Evolutionary conservation across 1,140 invertebrate species (phyloP).

Genomic region (Oreohelix idahoensis): DNA sequence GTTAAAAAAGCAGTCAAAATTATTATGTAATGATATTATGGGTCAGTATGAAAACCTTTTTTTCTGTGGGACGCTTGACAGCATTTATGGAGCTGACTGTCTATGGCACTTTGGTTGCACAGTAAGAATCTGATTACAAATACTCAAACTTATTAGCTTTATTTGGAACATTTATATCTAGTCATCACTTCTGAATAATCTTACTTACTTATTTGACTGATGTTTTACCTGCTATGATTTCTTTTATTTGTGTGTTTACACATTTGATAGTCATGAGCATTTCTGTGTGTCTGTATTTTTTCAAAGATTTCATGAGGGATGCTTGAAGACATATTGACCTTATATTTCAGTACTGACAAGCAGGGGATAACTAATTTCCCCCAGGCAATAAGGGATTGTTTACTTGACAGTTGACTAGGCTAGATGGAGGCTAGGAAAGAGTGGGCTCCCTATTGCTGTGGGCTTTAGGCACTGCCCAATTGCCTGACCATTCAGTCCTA

Average conservation of each 20-base stretch:
- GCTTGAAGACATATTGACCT: no score
- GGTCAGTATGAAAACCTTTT: background rate
- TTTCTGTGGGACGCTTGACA: conserved; percentile 5
- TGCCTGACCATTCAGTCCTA: no score
- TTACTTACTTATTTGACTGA: conserved; percentile 6
- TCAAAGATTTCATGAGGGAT: no score
- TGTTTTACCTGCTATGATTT: conserved; percentile 33
- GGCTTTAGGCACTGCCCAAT: no score
- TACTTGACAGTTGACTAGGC: no score
- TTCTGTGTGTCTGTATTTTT: background rate
- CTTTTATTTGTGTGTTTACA: background rate
- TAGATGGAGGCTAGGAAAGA: no score
- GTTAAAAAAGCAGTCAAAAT: background rate
- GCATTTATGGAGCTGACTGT: background rate
- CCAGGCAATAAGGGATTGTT: no score
- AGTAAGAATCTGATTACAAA: conserved; percentile 42
- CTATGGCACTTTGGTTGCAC: conserved; percentile 2
- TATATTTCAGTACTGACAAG: no score
- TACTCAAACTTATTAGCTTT: conserved; percentile 56
- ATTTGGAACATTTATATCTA: conserved; percentile 67
- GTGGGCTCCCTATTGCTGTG: no score
- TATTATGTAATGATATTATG: background rate
- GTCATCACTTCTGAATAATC: conserved; percentile 51
- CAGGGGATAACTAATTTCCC: no score
- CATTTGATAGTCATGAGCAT: background rate